Percentiles rank a stretch among this genome's conserved stretches.
Conservation (phyloP, 2,113 vertebrate genomes). For the Irena cyanogastra region DNA sequence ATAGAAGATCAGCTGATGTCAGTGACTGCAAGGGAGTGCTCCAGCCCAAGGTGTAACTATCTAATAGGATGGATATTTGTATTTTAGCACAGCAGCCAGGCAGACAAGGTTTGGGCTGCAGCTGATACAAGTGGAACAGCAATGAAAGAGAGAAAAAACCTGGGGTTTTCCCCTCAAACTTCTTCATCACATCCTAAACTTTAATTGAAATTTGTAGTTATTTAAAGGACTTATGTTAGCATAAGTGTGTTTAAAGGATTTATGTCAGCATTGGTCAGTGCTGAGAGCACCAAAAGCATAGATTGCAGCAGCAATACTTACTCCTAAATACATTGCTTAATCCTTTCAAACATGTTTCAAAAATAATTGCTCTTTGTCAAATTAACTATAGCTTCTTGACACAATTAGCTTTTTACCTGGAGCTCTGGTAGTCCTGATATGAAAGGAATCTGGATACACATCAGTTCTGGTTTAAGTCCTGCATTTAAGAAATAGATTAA, state of each 20-base stretch:
- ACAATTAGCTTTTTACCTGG: neutral
- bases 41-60: neutral
- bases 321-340: neutral
- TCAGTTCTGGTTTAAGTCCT: neutral
- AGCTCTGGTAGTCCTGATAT: neutral
- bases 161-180: neutral
- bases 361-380: neutral
- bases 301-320: neutral
- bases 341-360: neutral
- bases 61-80: neutral
- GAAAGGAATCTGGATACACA: neutral
- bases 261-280: neutral
- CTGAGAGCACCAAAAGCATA: neutral
- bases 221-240: neutral
- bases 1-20: neutral
- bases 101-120: neutral
- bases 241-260: neutral
- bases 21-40: fast-evolving
- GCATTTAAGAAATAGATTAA: neutral
- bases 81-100: neutral
- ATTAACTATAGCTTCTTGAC: neutral
- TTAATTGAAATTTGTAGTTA: neutral
- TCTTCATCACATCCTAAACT: neutral
- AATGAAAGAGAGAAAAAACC: neutral
- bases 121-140: neutral